A percentile compares a stretch with the other conserved stretches of the same genome.
phyloP scores from a whole-genome alignment of 2,888 invertebrate genomes.

The Heliconius aoede region DNA sequence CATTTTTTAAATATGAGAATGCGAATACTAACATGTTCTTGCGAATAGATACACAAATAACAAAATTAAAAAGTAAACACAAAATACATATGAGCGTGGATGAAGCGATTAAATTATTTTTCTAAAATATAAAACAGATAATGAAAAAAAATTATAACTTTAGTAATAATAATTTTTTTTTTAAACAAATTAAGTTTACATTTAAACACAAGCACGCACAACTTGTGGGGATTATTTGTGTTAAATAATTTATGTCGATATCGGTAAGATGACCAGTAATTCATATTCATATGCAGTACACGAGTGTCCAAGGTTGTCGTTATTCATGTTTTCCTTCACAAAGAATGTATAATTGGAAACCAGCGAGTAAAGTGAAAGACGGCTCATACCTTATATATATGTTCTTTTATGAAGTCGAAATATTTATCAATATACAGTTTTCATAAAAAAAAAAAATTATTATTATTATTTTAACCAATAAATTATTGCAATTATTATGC shows the following conservation, averaged over 20 bases:
- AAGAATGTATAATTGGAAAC: slow-evolving; percentile 25
- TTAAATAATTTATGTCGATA: slow-evolving; percentile 28
- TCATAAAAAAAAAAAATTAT: too few relatives aligned
- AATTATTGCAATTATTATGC: too few relatives aligned
- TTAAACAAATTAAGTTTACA: background rate
- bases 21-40: background rate
- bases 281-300: slow-evolving; percentile 34
- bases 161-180: background rate
- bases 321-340: slow-evolving; percentile 35
- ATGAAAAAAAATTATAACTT: background rate
- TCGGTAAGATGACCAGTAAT: slow-evolving; percentile 18
- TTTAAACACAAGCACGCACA: background rate
- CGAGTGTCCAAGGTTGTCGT: slow-evolving; percentile 36
- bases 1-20: background rate
- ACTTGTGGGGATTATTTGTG: slow-evolving; percentile 6
- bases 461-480: too few relatives aligned
- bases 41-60: background rate
- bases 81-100: too few relatives aligned
- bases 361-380: slow-evolving; percentile 16
- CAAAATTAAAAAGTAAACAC: too few relatives aligned
- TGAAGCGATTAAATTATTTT: too few relatives aligned
- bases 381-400: background rate
- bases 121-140: background rate
- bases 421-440: background rate
- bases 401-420: background rate